Evolutionary conservation across 2,888 invertebrate genomes (phyloP).

Genomic region (Graphium colonna): DNA sequence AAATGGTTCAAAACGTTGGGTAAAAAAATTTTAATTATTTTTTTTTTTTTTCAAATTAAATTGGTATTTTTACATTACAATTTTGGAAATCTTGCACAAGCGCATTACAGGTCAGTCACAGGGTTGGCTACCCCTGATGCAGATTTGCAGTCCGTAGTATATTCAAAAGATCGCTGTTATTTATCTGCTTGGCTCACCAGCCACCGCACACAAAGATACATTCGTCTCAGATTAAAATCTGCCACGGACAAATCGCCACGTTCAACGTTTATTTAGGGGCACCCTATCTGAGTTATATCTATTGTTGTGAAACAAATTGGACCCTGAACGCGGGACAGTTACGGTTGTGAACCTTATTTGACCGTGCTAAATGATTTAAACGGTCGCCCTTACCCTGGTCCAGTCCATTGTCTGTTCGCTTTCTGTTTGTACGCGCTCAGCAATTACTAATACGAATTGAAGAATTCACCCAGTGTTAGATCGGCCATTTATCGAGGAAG

Average conservation of each 20-base stretch:
- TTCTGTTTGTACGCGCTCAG: too few species aligned
- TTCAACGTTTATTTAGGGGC: constrained; percentile 36
- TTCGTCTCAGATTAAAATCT: constrained; percentile 64
- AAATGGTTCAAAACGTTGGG: too few species aligned
- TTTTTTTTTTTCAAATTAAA: neutral
- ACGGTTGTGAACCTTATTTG: neutral
- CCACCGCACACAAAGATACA: constrained; percentile 49
- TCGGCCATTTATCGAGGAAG: too few species aligned
- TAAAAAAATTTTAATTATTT: too few species aligned
- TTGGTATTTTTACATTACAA: neutral
- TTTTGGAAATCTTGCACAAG: too few species aligned
- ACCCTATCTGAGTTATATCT: constrained; percentile 32
- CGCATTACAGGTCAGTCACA: too few species aligned
- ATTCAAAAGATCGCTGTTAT: constrained; percentile 37
- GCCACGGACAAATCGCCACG: constrained; percentile 56
- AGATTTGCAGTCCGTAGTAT: constrained; percentile 8
- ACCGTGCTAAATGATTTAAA: constrained; percentile 18
- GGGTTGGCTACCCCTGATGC: neutral
- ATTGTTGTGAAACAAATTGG: constrained; percentile 29
- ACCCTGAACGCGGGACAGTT: constrained; percentile 8
- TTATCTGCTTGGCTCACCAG: constrained; percentile 37
- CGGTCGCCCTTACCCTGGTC: neutral
- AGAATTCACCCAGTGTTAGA: too few species aligned
- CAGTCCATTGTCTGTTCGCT: constrained; percentile 4
- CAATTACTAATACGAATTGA: too few species aligned